A percentile compares a stretch with the other conserved stretches of the same genome.
Evolutionary conservation across 1,140 invertebrate genomes (phyloP).

Genomic region (Drosophila rufa): DNA sequence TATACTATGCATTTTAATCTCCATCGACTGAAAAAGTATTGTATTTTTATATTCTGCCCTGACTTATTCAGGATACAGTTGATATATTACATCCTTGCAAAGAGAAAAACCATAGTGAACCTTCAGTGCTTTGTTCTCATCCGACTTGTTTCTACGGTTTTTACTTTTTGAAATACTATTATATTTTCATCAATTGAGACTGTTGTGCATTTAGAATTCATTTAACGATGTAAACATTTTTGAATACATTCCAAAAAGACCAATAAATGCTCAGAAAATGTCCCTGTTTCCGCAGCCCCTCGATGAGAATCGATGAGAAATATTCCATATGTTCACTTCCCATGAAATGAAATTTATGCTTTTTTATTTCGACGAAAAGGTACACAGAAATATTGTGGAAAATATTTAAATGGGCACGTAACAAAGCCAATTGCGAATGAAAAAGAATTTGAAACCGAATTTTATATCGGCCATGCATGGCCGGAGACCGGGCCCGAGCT

Average conservation of each 20-base stretch:
- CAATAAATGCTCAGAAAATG: constrained; percentile 8
- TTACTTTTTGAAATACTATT: background rate
- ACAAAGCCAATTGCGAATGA: constrained; percentile 65
- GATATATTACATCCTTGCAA: too few relatives aligned
- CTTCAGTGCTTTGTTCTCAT: background rate
- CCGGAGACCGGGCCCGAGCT: background rate
- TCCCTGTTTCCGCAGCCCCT: background rate
- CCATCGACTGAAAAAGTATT: too few relatives aligned
- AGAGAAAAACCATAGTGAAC: background rate
- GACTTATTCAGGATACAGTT: too few relatives aligned
- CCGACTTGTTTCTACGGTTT: background rate
- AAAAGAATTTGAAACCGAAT: constrained; percentile 25
- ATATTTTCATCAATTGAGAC: background rate
- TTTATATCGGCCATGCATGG: constrained; percentile 41
- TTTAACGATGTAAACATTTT: constrained; percentile 12
- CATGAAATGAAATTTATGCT: constrained; percentile 72
- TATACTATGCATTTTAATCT: too few relatives aligned
- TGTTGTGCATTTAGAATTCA: constrained; percentile 11
- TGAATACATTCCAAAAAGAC: constrained; percentile 1
- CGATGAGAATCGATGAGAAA: constrained; percentile 26
- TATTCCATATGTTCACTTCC: constrained; percentile 69
- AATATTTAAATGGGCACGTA: constrained; percentile 51
- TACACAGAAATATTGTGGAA: constrained; percentile 60
- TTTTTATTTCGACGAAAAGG: constrained; percentile 62
- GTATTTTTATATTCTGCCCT: too few relatives aligned